Conservation (phyloP, 2,113 vertebrate genomes). For the Chaetorhynchus papuensis region DNA sequence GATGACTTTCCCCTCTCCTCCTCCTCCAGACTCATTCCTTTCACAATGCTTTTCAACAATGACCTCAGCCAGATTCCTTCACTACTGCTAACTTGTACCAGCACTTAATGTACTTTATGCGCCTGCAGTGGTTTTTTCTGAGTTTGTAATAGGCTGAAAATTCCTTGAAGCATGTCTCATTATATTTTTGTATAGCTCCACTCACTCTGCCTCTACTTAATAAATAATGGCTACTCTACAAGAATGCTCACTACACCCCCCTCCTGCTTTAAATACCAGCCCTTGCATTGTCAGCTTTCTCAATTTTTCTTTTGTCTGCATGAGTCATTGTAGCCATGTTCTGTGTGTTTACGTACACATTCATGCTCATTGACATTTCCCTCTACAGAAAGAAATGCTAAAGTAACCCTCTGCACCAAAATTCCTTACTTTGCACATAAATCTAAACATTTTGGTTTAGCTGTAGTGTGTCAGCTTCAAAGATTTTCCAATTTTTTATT, state of each 20-base stretch:
- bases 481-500: background rate
- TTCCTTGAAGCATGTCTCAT: constrained; percentile 64
- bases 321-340: background rate
- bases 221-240: constrained; percentile 35
- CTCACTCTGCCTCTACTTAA: constrained; percentile 24
- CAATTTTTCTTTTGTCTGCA: background rate
- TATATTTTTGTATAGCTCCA: constrained; percentile 46
- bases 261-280: background rate
- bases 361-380: background rate
- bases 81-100: constrained; percentile 54
- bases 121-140: constrained; percentile 30
- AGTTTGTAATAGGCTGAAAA: constrained; percentile 50
- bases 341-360: background rate
- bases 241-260: background rate
- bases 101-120: constrained; percentile 58
- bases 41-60: constrained; percentile 52
- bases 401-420: background rate
- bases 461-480: background rate
- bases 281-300: background rate
- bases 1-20: constrained; percentile 17
- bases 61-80: constrained; percentile 51
- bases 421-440: background rate
- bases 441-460: background rate
- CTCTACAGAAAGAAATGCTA: background rate
- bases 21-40: constrained; percentile 1